A percentile compares a stretch with the other conserved stretches of the same genome.
phyloP scores from a whole-genome alignment of 2,888 invertebrate species.

The Eupithecia subumbrata region DNA sequence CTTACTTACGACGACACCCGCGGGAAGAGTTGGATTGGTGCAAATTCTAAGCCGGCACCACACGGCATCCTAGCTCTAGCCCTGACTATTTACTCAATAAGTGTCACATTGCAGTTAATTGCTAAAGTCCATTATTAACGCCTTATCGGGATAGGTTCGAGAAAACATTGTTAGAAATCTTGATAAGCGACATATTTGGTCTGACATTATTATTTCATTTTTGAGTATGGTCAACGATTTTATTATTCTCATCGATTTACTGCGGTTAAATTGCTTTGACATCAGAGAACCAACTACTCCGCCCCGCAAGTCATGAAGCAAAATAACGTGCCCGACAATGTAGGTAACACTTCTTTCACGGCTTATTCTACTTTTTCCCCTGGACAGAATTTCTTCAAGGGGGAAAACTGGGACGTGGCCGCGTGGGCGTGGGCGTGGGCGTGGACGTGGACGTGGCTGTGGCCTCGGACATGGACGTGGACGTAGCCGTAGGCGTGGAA shows the following conservation, averaged over 20 bases:
- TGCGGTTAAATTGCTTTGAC: not conserved
- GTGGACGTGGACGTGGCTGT: no score
- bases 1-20: no score
- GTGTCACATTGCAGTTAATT: conserved; percentile 48
- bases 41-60: no score
- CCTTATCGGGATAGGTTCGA: conserved; percentile 49
- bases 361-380: no score
- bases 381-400: no score
- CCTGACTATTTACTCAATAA: conserved; percentile 21
- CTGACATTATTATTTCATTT: conserved; percentile 25
- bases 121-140: conserved; percentile 48
- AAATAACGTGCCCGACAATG: not conserved
- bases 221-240: conserved; percentile 3
- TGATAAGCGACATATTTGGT: conserved; percentile 25
- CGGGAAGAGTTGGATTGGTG: no score
- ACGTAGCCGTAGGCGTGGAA: no score
- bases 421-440: no score
- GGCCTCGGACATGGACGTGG: no score
- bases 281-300: not conserved
- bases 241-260: not conserved
- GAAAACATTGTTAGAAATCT: conserved; percentile 40
- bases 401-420: no score
- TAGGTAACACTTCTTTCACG: no score
- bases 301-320: not conserved
- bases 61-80: conserved; percentile 9